Conservation (phyloP, 2,113 vertebrate genomes). For the Cinclus mexicanus region DNA sequence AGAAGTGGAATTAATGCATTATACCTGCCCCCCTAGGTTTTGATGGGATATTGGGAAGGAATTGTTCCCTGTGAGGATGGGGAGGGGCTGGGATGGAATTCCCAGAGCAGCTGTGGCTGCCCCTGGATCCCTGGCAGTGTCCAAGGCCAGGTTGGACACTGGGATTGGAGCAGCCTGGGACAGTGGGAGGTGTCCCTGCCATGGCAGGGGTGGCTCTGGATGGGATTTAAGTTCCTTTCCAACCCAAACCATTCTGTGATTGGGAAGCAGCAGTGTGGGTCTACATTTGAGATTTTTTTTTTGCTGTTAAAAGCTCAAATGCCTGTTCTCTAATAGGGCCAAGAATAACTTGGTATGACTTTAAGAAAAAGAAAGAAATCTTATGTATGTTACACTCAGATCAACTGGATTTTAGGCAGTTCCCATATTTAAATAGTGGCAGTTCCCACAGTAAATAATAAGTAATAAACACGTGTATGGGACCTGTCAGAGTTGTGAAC, state of each 20-base stretch:
- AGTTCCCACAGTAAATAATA: accelerated
- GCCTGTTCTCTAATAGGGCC: accelerated
- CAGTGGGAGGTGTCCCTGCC: background rate
- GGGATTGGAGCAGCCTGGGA: background rate
- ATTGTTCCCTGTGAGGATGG: background rate
- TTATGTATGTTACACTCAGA: background rate
- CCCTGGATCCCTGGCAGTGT: background rate
- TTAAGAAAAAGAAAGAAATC: no score
- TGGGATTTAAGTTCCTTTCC: background rate
- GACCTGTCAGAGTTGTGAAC: background rate
- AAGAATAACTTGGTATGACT: background rate
- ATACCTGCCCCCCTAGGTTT: background rate
- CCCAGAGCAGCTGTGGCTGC: background rate
- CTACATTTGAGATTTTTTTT: background rate
- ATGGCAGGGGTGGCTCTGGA: background rate
- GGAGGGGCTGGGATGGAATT: background rate
- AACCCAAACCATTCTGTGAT: background rate
- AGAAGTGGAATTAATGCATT: background rate
- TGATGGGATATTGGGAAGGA: background rate
- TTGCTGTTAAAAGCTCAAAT: background rate
- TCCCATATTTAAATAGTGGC: background rate
- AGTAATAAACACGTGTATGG: accelerated
- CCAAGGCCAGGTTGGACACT: background rate
- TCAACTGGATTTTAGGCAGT: background rate
- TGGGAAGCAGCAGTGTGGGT: background rate